Evolutionary conservation across 1,140 invertebrate genomes (phyloP).

Genomic region (Acromyrmex heyeri): DNA sequence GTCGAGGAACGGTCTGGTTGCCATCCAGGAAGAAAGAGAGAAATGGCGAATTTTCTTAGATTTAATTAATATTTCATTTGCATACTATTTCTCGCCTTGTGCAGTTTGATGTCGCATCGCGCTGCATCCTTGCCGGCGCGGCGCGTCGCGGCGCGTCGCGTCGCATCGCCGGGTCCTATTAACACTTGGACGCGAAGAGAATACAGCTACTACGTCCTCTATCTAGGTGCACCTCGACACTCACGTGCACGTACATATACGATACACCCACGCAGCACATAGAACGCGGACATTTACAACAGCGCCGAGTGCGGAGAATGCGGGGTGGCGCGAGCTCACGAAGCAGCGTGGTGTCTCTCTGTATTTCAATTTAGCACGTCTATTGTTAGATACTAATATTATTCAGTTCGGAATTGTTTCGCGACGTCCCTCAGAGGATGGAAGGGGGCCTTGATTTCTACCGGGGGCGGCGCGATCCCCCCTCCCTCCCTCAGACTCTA

Average conservation of each 20-base stretch:
- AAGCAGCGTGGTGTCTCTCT: slow-evolving; percentile 72
- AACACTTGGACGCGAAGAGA: slow-evolving; percentile 52
- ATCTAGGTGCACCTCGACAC: slow-evolving; percentile 38
- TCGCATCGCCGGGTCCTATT: slow-evolving; percentile 15
- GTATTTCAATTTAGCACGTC: slow-evolving; percentile 85
- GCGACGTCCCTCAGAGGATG: slow-evolving; percentile 75
- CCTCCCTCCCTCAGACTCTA: slow-evolving; percentile 55
- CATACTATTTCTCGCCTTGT: slow-evolving; percentile 78
- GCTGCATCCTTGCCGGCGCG: not conserved
- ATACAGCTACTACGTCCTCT: slow-evolving; percentile 48
- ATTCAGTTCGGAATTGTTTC: slow-evolving; percentile 86
- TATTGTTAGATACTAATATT: slow-evolving; percentile 86
- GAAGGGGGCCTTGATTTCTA: slow-evolving; percentile 60
- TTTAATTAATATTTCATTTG: slow-evolving; percentile 84
- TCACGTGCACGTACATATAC: not conserved
- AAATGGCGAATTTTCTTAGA: slow-evolving; percentile 77
- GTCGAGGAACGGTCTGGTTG: slow-evolving; percentile 36
- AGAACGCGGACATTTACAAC: slow-evolving; percentile 33
- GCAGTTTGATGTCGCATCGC: slow-evolving; percentile 46
- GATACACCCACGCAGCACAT: not conserved
- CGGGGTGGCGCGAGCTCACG: slow-evolving; percentile 31
- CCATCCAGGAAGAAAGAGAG: not conserved
- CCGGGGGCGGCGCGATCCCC: slow-evolving; percentile 55
- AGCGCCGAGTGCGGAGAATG: slow-evolving; percentile 57
- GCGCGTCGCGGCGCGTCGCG: too few relatives aligned